These are phyloP conservation scores for Takifugu bimaculatus DNA, from an alignment of 2,113 vertebrate genomes.

Conservation along the genomic window DNA sequence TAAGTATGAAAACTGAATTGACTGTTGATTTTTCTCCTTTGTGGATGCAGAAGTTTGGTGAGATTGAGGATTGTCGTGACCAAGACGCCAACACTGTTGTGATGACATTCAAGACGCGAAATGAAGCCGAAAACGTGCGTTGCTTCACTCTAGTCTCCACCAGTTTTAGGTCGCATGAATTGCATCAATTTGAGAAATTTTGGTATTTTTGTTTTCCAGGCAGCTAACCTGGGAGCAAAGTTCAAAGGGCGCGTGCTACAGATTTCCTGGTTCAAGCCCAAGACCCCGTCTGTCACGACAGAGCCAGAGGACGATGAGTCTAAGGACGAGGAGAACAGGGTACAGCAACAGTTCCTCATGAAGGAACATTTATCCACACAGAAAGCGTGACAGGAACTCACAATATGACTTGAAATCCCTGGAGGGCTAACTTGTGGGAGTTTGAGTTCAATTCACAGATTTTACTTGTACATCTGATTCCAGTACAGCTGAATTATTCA, in stretches of 20 bases:
- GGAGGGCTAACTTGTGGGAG: slow-evolving; percentile 18
- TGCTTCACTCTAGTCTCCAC: background rate
- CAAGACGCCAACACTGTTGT: slow-evolving; percentile 84
- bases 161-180: too few relatives aligned
- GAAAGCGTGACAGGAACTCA: background rate
- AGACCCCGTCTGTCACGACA: slow-evolving; percentile 86
- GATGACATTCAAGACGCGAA: slow-evolving; percentile 86
- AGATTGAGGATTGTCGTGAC: slow-evolving; percentile 85
- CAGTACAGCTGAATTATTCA: slow-evolving; percentile 50
- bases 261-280: slow-evolving; percentile 97
- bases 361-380: background rate
- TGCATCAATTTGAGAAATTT: background rate
- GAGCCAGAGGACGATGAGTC: slow-evolving; percentile 91
- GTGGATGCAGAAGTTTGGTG: slow-evolving; percentile 80
- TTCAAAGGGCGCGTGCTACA: slow-evolving; percentile 95
- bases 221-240: slow-evolving; percentile 93
- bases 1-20: background rate
- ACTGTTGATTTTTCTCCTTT: background rate
- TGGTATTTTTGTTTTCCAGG: slow-evolving; percentile 62
- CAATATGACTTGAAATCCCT: background rate
- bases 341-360: slow-evolving; percentile 14
- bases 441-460: slow-evolving; percentile 31
- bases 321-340: slow-evolving; percentile 85
- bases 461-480: slow-evolving; percentile 32
- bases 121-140: slow-evolving; percentile 86